Evolutionary conservation across 2,888 invertebrate genomes (phyloP).

Genomic region (Synergus umbraculus): DNA sequence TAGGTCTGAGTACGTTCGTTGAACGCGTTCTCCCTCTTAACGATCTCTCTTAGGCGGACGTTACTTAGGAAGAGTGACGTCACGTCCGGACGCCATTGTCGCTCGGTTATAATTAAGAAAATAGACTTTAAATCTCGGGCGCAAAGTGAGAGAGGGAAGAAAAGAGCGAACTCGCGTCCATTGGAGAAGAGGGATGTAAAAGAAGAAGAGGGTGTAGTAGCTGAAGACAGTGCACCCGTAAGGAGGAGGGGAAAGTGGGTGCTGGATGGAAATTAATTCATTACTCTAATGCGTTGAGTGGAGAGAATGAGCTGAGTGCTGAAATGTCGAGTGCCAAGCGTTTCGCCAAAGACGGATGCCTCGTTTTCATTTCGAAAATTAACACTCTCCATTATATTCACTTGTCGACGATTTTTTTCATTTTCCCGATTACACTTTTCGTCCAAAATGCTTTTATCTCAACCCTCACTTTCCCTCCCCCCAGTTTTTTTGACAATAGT

Average conservation of each 20-base stretch:
- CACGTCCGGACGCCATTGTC: conserved; percentile 64
- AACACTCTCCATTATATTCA: conserved; percentile 74
- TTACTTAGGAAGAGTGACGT: conserved; percentile 53
- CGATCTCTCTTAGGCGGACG: conserved; percentile 46
- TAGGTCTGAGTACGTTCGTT: conserved; percentile 48
- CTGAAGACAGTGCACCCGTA: conserved; percentile 24
- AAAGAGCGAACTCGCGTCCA: conserved; percentile 51
- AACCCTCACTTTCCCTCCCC: neutral
- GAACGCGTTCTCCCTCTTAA: conserved; percentile 33
- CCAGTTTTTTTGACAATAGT: neutral
- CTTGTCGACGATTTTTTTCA: conserved; percentile 43
- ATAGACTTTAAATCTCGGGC: conserved; percentile 73
- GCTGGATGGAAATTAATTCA: conserved; percentile 77
- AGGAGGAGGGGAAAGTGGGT: conserved; percentile 51
- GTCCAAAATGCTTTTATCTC: conserved; percentile 5
- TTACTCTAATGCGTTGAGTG: conserved; percentile 76
- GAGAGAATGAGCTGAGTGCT: conserved; percentile 70
- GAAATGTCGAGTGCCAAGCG: conserved; percentile 66
- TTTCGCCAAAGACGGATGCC: conserved; percentile 74
- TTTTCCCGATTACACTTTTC: conserved; percentile 33
- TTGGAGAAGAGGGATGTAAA: conserved; percentile 2
- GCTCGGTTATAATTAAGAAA: conserved; percentile 75
- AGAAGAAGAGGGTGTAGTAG: conserved; percentile 39
- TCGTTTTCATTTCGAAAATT: conserved; percentile 77
- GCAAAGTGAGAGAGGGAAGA: conserved; percentile 51